Evolutionary conservation across 1,140 invertebrate species (phyloP).

Genomic region (Physella acuta): DNA sequence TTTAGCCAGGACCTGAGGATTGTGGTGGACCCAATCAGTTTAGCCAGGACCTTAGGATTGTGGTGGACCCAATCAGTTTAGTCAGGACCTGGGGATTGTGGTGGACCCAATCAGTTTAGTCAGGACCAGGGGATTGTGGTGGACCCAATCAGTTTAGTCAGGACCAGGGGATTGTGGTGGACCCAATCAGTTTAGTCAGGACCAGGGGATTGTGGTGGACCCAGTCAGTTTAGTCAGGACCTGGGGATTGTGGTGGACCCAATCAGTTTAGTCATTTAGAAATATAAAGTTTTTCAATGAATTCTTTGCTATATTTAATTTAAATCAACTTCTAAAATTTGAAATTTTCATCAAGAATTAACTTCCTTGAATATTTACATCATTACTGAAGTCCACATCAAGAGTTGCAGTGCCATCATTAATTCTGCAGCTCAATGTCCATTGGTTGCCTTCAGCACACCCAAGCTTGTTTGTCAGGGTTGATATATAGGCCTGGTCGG

Average conservation of each 20-base stretch:
- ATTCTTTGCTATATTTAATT: too few species aligned
- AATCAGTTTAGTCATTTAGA: too few species aligned
- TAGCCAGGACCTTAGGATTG: too few species aligned
- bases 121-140: too few species aligned
- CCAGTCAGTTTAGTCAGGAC: background rate
- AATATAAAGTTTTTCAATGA: too few species aligned
- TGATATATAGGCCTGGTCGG: slow-evolving; percentile 45
- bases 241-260: background rate
- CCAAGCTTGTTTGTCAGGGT: slow-evolving; percentile 37
- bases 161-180: background rate
- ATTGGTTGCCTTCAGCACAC: slow-evolving; percentile 29
- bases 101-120: too few species aligned
- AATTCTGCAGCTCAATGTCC: slow-evolving; percentile 48
- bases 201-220: background rate
- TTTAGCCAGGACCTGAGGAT: background rate
- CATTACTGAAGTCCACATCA: slow-evolving; percentile 44
- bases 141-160: too few species aligned
- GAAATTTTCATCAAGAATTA: background rate
- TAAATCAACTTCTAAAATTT: background rate
- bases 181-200: background rate
- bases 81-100: too few species aligned
- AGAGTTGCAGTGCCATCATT: slow-evolving; percentile 50
- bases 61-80: too few species aligned
- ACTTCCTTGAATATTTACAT: slow-evolving; percentile 30
- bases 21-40: background rate